Evolutionary conservation across 2,888 invertebrate species (phyloP).

Genomic region (Tyria jacobaeae): DNA sequence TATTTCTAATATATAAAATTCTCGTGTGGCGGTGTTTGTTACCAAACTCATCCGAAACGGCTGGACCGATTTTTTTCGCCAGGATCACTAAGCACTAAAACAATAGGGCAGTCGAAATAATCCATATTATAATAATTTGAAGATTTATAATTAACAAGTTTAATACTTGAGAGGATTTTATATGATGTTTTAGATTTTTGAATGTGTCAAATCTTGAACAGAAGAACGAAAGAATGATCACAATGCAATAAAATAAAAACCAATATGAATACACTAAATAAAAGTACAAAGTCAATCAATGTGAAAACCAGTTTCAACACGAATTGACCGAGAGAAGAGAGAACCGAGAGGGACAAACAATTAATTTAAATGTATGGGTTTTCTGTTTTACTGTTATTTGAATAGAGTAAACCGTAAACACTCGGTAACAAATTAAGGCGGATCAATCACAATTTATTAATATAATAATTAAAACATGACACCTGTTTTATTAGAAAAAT

Average conservation of each 20-base stretch:
- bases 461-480: no score
- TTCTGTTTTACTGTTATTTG: conserved; percentile 21
- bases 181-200: not conserved
- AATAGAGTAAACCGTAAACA: conserved; percentile 12
- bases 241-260: not conserved
- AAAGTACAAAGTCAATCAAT: conserved; percentile 16
- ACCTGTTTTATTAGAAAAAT: no score
- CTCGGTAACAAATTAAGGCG: not conserved
- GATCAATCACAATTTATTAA: not conserved
- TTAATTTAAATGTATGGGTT: conserved; percentile 31
- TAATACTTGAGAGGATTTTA: not conserved
- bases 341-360: conserved; percentile 13
- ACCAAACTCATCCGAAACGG: no score
- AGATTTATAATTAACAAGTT: not conserved
- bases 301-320: conserved; percentile 20
- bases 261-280: conserved; percentile 4
- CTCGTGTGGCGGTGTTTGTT: no score
- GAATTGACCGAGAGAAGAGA: conserved; percentile 23
- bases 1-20: no score
- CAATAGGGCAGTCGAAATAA: not conserved
- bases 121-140: not conserved
- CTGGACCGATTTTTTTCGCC: no score
- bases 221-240: not conserved
- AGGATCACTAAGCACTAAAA: no score
- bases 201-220: not conserved